Conservation (phyloP, 2,888 invertebrate genomes). For the Eubasilissa splendida region DNA sequence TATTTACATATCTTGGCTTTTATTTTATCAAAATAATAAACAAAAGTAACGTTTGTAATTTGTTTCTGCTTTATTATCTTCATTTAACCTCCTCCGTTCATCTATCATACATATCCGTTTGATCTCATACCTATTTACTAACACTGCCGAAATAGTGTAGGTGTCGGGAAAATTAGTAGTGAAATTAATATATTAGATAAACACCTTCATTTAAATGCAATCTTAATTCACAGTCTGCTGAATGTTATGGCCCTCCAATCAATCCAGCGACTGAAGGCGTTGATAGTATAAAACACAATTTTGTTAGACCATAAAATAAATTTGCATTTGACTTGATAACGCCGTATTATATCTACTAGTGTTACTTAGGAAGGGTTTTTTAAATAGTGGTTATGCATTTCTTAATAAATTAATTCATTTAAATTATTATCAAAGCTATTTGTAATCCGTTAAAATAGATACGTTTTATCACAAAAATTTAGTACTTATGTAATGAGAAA, state of each 20-base stretch:
- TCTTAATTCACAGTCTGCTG: conserved; percentile 33
- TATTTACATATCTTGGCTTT: too few relatives aligned
- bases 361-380: background rate
- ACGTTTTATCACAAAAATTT: too few relatives aligned
- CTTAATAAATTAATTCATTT: background rate
- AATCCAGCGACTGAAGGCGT: conserved; percentile 6
- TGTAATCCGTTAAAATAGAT: too few relatives aligned
- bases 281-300: background rate
- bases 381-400: background rate
- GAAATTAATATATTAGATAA: conserved; percentile 18
- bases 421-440: background rate
- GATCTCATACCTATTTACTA: conserved; percentile 7
- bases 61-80: too few relatives aligned
- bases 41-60: too few relatives aligned
- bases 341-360: conserved; percentile 5
- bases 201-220: conserved; percentile 16
- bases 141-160: conserved; percentile 11
- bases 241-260: conserved; percentile 17
- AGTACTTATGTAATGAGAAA: too few relatives aligned
- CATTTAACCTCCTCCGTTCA: too few relatives aligned
- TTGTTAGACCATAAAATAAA: conserved; percentile 11
- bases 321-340: conserved; percentile 9
- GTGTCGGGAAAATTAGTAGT: background rate
- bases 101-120: background rate
- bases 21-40: too few relatives aligned